A percentile compares a stretch with the other conserved stretches of the same genome.
Conservation (phyloP, 2,888 invertebrate species). For the Drosophila mimetica region DNA sequence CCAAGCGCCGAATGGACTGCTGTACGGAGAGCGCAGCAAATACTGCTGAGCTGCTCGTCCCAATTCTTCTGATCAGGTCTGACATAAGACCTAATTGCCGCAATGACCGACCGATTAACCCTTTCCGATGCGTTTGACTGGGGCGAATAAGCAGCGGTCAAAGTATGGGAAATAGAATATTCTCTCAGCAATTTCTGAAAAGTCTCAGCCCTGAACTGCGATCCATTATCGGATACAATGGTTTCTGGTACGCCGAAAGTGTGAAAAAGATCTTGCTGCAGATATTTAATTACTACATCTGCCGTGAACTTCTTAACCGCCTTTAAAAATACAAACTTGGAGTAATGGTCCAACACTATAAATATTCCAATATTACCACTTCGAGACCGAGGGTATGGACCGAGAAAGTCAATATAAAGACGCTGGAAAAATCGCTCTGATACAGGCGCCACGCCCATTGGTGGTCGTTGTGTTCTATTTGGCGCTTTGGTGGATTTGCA, state of each 20-base stretch:
- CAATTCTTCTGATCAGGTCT: too few relatives aligned
- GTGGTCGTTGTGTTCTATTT: background rate
- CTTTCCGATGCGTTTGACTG: background rate
- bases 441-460: too few relatives aligned
- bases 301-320: too few relatives aligned
- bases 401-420: background rate
- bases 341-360: background rate
- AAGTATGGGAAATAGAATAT: background rate
- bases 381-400: background rate
- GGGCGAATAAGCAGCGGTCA: background rate
- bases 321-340: background rate
- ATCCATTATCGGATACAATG: background rate
- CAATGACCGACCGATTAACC: background rate
- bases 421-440: background rate
- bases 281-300: too few relatives aligned
- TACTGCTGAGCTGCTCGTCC: too few relatives aligned
- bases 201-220: background rate
- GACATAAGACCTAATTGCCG: background rate
- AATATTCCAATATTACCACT: background rate
- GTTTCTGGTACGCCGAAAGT: too few relatives aligned
- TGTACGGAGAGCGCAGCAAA: background rate
- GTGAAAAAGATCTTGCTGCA: too few relatives aligned
- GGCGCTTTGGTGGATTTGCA: background rate
- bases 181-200: background rate
- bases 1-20: background rate